Percentiles rank a stretch among this genome's conserved stretches.
Evolutionary conservation across 2,888 invertebrate genomes (phyloP).

Genomic region (Drosophila anomelani): DNA sequence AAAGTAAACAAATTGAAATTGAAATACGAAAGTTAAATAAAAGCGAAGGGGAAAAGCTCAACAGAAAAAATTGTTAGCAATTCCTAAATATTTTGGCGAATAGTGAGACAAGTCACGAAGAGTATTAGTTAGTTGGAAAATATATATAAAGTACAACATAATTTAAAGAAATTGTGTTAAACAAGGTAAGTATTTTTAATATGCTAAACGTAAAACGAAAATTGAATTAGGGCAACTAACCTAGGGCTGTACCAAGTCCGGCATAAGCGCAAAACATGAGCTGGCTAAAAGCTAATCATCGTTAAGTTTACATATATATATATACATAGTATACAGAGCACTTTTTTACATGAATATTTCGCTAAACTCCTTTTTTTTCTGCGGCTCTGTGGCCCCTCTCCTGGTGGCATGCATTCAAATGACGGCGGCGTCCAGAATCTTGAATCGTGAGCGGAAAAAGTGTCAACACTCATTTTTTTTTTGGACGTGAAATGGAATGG

Average conservation of each 20-base stretch:
- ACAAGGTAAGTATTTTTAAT: neutral
- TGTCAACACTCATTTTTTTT: slow-evolving; percentile 42
- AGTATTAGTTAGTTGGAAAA: neutral
- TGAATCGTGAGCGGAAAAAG: slow-evolving; percentile 35
- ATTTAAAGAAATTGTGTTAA: neutral
- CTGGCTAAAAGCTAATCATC: slow-evolving; percentile 61
- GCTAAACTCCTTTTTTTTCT: slow-evolving; percentile 15
- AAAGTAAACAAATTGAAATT: slow-evolving; percentile 32
- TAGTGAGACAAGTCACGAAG: slow-evolving; percentile 9
- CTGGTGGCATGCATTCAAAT: slow-evolving; percentile 16
- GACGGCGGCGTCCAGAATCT: slow-evolving; percentile 33
- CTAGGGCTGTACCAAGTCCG: slow-evolving; percentile 30
- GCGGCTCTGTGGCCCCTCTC: neutral
- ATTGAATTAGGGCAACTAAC: slow-evolving; percentile 21
- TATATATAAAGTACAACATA: neutral
- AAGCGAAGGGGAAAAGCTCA: neutral
- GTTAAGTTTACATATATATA: slow-evolving; percentile 54
- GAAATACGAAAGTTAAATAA: slow-evolving; percentile 5
- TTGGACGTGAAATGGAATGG: slow-evolving; percentile 10
- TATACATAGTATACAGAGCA: slow-evolving; percentile 48
- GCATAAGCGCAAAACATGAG: slow-evolving; percentile 62
- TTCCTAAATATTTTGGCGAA: slow-evolving; percentile 3
- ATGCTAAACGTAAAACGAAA: too few relatives aligned
- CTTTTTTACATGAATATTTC: slow-evolving; percentile 17
- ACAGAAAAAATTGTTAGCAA: slow-evolving; percentile 9